Evolutionary conservation across 1,140 invertebrate species (phyloP).

Genomic region (Papilio polyxenes): DNA sequence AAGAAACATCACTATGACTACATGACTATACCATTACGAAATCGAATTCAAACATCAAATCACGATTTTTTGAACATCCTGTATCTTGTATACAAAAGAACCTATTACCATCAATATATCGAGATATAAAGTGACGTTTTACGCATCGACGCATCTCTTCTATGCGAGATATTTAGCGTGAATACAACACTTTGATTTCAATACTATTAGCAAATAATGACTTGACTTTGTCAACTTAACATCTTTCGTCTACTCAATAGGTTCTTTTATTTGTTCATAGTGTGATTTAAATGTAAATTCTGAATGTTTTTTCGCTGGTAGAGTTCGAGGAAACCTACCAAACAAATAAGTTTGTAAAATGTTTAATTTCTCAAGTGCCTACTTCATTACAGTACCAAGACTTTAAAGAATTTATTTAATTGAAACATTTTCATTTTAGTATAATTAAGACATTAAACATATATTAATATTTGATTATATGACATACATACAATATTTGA

Average conservation of each 20-base stretch:
- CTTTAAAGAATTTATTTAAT: too few relatives aligned
- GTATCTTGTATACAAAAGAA: conserved; percentile 55
- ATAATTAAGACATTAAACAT: too few relatives aligned
- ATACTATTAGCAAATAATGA: conserved; percentile 58
- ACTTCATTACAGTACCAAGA: too few relatives aligned
- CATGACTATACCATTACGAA: not conserved
- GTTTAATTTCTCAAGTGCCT: too few relatives aligned
- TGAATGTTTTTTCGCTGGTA: too few relatives aligned
- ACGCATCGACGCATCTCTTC: conserved; percentile 59
- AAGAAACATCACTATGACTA: not conserved
- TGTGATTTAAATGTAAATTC: not conserved
- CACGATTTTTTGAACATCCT: conserved; percentile 42
- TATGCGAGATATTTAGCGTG: conserved; percentile 55
- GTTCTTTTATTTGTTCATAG: conserved; percentile 7
- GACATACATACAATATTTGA: too few relatives aligned
- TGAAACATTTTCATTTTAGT: too few relatives aligned
- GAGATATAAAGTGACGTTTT: conserved; percentile 54
- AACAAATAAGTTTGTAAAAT: too few relatives aligned
- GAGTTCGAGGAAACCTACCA: too few relatives aligned
- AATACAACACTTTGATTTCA: conserved; percentile 56
- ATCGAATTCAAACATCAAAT: too few relatives aligned
- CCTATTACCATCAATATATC: conserved; percentile 63
- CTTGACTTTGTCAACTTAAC: conserved; percentile 44
- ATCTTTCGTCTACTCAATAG: conserved; percentile 43
- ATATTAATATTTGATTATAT: too few relatives aligned